Base-by-base conservation (phyloP, 2,888 invertebrate species). In the Drosophila rellima region DNA sequence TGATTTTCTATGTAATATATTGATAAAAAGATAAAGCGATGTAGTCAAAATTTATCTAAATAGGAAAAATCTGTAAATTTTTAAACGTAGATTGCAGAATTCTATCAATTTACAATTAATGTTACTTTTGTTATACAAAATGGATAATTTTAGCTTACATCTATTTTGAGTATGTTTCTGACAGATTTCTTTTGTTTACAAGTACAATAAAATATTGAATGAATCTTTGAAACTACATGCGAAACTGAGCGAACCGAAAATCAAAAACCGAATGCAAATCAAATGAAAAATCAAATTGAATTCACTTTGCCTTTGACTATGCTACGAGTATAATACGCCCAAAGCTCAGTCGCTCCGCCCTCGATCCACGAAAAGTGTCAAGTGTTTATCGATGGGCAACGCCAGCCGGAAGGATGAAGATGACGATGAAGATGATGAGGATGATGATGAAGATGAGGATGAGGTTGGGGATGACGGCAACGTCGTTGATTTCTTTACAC, bases 401-500 rank as follows among this genome's bases (percentile, higher is more conserved):
- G 52, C 47, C 48, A 68, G 42, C 40, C 48, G 39, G 47, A 39
- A 44, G 23, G 37, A 51, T 47, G 52, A 54, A 17, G 35, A 47
- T 26, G 29, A 61, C 37, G 70, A 45, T 31, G 65, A 56, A 35
- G 65, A 37, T 10, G 66, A 26, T 42, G 50, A 50, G 45, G 64
- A 20, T 52, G 77, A 37, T 35, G 54, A 18, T n/a, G 40, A 13
- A 8, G 52, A 23, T 17, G n/a, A n/a, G n/a, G n/a, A n/a, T 29
- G 31, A 42, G n/a, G 40, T n/a, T 54, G 54, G 17, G 18, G 33
- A 23, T 35, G 59, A 54, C 48, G 59, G 42, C 56, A 52, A 54
- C 45, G 40, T 47, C 23, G 48, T 55, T 71, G 83, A 81, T 80
- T 88, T 88, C 86, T 83, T 86, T 83, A 74, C 60, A 77, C 86